Evolutionary conservation across 2,888 invertebrate genomes (phyloP).

Genomic region (Hydropsyche betteni): DNA sequence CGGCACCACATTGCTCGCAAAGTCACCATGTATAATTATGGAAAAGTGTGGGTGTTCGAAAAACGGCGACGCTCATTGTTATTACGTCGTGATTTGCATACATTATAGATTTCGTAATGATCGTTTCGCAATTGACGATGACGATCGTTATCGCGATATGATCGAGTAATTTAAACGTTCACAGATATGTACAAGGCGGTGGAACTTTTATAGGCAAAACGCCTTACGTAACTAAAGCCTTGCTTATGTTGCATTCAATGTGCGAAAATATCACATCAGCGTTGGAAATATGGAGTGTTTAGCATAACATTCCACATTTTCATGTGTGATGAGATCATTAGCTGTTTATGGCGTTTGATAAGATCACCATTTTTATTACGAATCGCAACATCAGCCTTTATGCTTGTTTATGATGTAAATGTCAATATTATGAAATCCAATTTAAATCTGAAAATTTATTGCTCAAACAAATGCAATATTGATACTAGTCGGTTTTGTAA

Average conservation of each 20-base stretch:
- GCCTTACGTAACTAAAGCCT: no score
- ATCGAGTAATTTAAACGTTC: not conserved
- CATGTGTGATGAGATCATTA: constrained; percentile 7
- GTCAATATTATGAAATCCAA: no score
- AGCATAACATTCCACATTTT: not conserved
- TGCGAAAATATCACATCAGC: not conserved
- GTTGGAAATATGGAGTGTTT: not conserved
- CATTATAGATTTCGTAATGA: constrained; percentile 12
- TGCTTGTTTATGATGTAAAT: no score
- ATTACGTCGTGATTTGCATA: constrained; percentile 20
- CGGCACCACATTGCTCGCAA: no score
- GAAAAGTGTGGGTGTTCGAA: constrained; percentile 19
- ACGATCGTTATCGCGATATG: constrained; percentile 3
- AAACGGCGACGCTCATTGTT: constrained; percentile 12
- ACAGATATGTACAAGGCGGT: not conserved
- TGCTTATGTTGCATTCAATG: not conserved
- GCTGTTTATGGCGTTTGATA: not conserved
- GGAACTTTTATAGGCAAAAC: not conserved
- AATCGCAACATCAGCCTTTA: no score
- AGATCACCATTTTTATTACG: not conserved
- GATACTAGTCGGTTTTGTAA: no score
- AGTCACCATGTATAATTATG: constrained; percentile 12
- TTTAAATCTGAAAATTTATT: no score
- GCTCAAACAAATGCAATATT: no score
- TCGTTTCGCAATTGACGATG: constrained; percentile 11